Evolutionary conservation across 2,113 vertebrate genomes (phyloP).

Genomic region (Neolamprologus variostigma): DNA sequence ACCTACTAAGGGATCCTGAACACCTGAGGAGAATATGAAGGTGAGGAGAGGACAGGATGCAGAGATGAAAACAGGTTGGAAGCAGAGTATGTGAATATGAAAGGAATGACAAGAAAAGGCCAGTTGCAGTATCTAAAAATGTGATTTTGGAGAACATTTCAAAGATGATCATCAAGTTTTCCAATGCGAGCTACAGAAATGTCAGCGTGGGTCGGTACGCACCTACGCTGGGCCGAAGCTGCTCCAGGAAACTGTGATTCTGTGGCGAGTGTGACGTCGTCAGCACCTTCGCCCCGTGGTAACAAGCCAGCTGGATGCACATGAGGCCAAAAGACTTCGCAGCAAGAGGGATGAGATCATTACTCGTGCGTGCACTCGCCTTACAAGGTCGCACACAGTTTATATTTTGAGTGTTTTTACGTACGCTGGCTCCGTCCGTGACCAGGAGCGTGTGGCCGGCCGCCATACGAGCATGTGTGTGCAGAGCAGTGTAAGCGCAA

Average conservation of each 20-base stretch:
- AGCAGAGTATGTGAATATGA: not conserved
- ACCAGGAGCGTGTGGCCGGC: constrained; percentile 82
- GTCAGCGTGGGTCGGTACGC: not conserved
- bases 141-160: not conserved
- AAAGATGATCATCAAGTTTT: not conserved
- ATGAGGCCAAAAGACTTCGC: constrained; percentile 82
- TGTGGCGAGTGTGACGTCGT: constrained; percentile 78
- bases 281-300: constrained; percentile 87
- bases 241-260: constrained; percentile 82
- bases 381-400: not conserved
- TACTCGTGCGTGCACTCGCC: rapidly evolving
- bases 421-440: constrained; percentile 88
- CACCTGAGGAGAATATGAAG: constrained; percentile 42
- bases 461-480: constrained; percentile 79
- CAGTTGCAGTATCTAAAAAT: rapidly evolving
- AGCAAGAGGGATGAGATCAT: not conserved
- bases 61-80: not conserved
- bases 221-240: constrained; percentile 79
- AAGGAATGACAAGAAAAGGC: not conserved
- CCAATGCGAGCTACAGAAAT: not conserved
- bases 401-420: constrained; percentile 46
- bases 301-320: constrained; percentile 86
- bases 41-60: not conserved
- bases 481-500: constrained; percentile 84
- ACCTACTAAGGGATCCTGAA: constrained; percentile 70